Evolutionary conservation across 2,113 vertebrate genomes (phyloP).

Genomic region (Rhabdomys dilectus): DNA sequence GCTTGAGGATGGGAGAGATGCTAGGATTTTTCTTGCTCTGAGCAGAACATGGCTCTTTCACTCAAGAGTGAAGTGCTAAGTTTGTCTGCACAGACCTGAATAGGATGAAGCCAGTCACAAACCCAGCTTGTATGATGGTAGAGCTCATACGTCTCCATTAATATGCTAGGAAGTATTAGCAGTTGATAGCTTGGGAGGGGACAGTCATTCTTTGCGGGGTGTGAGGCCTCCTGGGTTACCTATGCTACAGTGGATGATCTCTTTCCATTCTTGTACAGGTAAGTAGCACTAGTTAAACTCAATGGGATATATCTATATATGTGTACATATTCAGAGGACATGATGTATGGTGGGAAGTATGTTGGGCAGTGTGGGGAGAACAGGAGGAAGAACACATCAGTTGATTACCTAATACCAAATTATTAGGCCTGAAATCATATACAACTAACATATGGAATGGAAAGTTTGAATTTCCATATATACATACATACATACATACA

Average conservation of each 20-base stretch:
- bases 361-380: too few relatives aligned
- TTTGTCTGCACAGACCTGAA: not conserved
- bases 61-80: not conserved
- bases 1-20: not conserved
- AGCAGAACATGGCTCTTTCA: not conserved
- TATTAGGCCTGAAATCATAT: not conserved
- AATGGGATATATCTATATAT: not conserved
- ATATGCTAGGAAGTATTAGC: not conserved
- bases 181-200: not conserved
- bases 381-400: not conserved
- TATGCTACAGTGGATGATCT: not conserved
- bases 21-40: not conserved
- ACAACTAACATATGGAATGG: not conserved
- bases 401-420: not conserved
- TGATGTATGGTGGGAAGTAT: not conserved
- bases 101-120: not conserved
- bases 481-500: not conserved
- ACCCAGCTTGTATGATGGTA: too few relatives aligned
- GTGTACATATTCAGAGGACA: not conserved
- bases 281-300: not conserved
- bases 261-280: not conserved
- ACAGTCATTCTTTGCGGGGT: not conserved
- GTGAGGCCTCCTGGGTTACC: not conserved
- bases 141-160: not conserved
- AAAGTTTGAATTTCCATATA: not conserved